Base-by-base conservation (phyloP, 2,888 invertebrate genomes). In the Dione vanillae region DNA sequence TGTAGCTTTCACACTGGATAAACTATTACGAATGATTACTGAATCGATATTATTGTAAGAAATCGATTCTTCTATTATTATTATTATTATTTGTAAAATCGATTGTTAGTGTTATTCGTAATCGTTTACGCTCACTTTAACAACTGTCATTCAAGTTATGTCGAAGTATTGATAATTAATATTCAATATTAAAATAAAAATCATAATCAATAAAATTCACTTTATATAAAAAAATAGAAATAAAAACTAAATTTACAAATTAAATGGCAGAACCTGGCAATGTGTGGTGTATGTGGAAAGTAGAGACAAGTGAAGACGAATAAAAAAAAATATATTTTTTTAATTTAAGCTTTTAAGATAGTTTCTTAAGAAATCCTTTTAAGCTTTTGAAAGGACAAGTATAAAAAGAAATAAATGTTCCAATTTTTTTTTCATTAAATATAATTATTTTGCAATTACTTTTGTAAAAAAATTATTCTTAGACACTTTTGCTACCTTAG, bases 151-250 rank as follows among this genome's bases (percentile, higher is more conserved):
- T 68, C 62, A 62, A 43, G 49, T 59, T 68, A 49, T 68, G 43
- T 62, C 68, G 45, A 41, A 35, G 51, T 68, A 68, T 68, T 62
- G 62, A 68, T 68, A 68, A 62, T 67, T 68, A 68, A 45, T 68
- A 54, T 68, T 54, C 68, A 68, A 54, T 68, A 68, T 47, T 52
- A 54, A 68, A 62, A 54, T 61, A 62, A 68, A 68, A 62, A 62
- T 47, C 52, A 62, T 68, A 62, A 62, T 68, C 68, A 52, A 68
- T 68, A 68, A 68, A 62, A 45, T n/a, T 54, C 68, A 68, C 68
- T 62, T 68, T 62, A 64, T 68, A 68, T 51, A 54, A 37, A 68
- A 61, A 62, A 61, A 45, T 49, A 56, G 27, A 16, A 2, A 43
- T 54, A 27, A 40, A 59, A 58, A 41, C 41, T 49, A 64, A 64